A percentile compares a stretch with the other conserved stretches of the same genome.
phyloP scores from a whole-genome alignment of 1,140 invertebrate species.

The Wiebesia pumilae region DNA sequence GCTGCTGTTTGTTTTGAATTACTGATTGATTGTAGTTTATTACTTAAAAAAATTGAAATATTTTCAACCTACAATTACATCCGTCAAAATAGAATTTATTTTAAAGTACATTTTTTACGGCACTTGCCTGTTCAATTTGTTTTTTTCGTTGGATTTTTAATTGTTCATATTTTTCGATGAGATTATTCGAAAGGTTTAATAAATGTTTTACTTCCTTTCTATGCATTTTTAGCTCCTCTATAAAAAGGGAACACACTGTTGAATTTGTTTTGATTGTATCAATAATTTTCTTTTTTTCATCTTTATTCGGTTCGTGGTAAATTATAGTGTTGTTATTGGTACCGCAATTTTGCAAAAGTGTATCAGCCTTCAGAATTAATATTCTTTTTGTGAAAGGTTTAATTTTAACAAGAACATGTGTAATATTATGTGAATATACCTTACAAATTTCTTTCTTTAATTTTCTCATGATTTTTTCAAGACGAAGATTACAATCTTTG shows the following conservation, averaged over 20 bases:
- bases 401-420: background rate
- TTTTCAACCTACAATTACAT: constrained; percentile 30
- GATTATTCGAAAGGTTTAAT: background rate
- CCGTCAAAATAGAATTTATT: constrained; percentile 4
- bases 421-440: constrained; percentile 21
- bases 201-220: constrained; percentile 40
- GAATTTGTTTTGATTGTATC: constrained; percentile 1
- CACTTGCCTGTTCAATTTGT: constrained; percentile 35
- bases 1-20: background rate
- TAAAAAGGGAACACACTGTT: background rate
- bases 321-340: background rate
- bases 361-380: background rate
- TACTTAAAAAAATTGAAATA: background rate
- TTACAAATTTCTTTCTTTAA: constrained; percentile 9
- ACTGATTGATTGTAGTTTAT: background rate
- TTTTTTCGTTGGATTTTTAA: background rate
- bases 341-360: background rate
- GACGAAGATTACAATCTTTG: constrained; percentile 23
- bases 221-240: constrained; percentile 37
- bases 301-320: background rate
- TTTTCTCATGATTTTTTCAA: constrained; percentile 25
- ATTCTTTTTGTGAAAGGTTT: constrained; percentile 16
- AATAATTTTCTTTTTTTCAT: constrained; percentile 33
- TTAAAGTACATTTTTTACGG: background rate
- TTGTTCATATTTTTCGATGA: constrained; percentile 4